Conservation (phyloP, 1,140 invertebrate genomes). For the Hetaerina americana region DNA sequence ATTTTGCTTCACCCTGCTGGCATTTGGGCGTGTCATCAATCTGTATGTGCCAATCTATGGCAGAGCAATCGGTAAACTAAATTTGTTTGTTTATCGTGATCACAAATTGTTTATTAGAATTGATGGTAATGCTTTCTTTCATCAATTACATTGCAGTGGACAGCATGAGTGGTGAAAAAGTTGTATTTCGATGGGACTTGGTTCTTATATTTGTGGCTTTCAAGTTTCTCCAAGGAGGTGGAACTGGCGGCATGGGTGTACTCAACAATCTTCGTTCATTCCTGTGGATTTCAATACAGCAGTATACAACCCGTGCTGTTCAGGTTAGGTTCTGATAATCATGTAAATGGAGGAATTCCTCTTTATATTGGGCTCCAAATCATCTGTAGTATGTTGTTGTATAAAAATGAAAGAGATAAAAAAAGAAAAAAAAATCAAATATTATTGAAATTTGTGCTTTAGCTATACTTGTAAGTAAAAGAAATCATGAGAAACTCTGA, state of each 20-base stretch:
- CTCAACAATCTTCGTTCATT: conserved; percentile 83
- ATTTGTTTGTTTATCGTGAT: background rate
- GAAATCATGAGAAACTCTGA: too few species aligned
- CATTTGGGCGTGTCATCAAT: conserved; percentile 76
- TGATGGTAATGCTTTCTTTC: background rate
- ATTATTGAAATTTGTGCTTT: too few species aligned
- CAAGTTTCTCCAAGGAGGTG: conserved; percentile 87
- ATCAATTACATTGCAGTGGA: conserved; percentile 42
- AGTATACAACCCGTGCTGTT: conserved; percentile 86
- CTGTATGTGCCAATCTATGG: conserved; percentile 88
- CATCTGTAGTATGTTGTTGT: too few species aligned
- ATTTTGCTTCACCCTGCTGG: conserved; percentile 64
- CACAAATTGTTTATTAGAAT: background rate
- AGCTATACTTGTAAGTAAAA: too few species aligned
- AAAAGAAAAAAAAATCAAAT: too few species aligned
- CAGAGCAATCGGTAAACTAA: conserved; percentile 57
- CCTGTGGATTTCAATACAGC: conserved; percentile 89
- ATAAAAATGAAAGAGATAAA: too few species aligned
- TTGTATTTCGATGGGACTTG: conserved; percentile 71
- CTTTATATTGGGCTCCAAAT: too few species aligned
- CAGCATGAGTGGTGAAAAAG: conserved; percentile 43
- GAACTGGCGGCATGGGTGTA: conserved; percentile 80
- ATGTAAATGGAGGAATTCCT: too few species aligned
- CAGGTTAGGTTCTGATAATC: too few species aligned
- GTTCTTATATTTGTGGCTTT: conserved; percentile 74